Evolutionary conservation across 2,113 vertebrate species (phyloP).

Genomic region (Dromaius novaehollandiae): DNA sequence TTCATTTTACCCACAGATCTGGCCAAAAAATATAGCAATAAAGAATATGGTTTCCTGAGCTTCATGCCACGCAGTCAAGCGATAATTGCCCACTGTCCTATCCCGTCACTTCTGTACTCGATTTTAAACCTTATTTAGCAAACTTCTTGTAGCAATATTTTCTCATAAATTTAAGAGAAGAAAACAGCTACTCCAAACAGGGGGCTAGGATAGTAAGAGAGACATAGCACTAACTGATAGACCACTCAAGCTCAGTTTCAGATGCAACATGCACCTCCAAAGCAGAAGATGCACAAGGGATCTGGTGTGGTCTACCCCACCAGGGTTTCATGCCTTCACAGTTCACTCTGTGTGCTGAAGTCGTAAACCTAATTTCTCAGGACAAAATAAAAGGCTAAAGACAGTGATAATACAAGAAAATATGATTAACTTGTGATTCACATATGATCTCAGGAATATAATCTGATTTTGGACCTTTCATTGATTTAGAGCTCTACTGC

Average conservation of each 20-base stretch:
- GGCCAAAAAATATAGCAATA: neutral
- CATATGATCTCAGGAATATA: constrained; percentile 68
- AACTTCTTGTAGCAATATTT: constrained; percentile 10
- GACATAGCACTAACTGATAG: neutral
- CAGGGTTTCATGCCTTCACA: constrained; percentile 46
- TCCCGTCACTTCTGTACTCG: neutral
- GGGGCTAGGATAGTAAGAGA: neutral
- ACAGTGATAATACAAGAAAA: constrained; percentile 64
- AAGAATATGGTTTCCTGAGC: neutral
- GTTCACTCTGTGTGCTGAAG: neutral
- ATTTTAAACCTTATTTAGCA: constrained; percentile 33
- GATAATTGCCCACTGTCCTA: neutral
- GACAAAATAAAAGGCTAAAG: constrained; percentile 64
- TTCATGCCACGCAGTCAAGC: neutral
- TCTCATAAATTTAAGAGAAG: neutral
- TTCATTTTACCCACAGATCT: neutral
- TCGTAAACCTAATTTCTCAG: constrained; percentile 49
- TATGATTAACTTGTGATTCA: constrained; percentile 65
- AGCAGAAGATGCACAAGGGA: neutral
- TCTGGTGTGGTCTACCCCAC: neutral
- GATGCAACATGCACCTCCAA: neutral
- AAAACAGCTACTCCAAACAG: neutral
- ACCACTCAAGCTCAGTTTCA: neutral
- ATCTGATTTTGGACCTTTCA: constrained; percentile 67
- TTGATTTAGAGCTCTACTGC: constrained; percentile 59